Base-by-base conservation (phyloP, 1,140 invertebrate genomes). In the Heliconius himera region DNA sequence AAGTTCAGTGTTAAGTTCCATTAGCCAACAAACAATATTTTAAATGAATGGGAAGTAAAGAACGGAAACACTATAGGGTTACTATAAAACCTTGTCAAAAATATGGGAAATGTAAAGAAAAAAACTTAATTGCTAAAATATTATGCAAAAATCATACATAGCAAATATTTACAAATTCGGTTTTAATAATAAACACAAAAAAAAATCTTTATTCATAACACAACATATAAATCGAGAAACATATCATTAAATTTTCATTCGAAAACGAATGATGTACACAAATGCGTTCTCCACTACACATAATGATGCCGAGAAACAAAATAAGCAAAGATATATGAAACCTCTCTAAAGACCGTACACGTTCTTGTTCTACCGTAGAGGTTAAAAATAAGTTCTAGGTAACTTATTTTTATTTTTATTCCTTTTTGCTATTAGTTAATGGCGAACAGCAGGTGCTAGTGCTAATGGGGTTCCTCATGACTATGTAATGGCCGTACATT, bases 391-490 rank as follows among this genome's bases (percentile, higher is more conserved):
- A 33, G n/a, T 18, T 33, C 49, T 51, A 70, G 33, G n/a, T n/a
- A n/a, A n/a, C n/a, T n/a, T n/a, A n/a, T n/a, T n/a, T n/a, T n/a
- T n/a, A 70, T 22, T 66, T 66, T 66, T 29, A 66, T 66, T 66
- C 26, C 66, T 33, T 70, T 70, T 70, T 36, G 66, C 16, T 70
- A 70, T 70, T 70, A 70, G 66, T 70, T 70, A 70, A 70, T 70
- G 18, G 70, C 70, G 70, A 71, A 36, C 29, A 70, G 26, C 66
- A 70, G 29, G 29, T 29, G 29, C 29, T 29, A 29, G 1, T 29
- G 29, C 29, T 29, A 29, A 29, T 29, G 29, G 29, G 66, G 33
- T 36, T 70, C 26, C 66, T 33, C 66, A 26, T 26, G 1, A 26
- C 26, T 26, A 26, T 26, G 29, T 71, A 71, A 71, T 70, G 66